These are phyloP conservation scores for Apis mellifera DNA, from an alignment of 1,140 invertebrate genomes.

Conservation along the genomic window DNA sequence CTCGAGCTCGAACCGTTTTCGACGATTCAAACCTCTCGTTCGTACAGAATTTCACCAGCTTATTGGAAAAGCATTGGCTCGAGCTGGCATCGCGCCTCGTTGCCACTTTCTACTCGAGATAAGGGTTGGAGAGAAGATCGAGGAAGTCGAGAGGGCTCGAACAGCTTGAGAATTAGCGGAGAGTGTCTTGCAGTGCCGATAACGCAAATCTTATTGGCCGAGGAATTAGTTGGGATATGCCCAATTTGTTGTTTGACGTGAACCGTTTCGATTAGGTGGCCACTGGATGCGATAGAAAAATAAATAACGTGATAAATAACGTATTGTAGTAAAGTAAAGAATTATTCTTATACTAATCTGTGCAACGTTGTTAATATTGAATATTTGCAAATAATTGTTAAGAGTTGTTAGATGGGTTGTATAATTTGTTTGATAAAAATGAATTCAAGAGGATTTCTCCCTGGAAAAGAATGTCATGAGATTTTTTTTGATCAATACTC, in stretches of 20 bases:
- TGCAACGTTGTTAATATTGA: no score
- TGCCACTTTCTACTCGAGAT: slow-evolving; percentile 48
- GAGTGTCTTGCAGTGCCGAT: slow-evolving; percentile 39
- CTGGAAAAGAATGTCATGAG: no score
- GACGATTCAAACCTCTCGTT: slow-evolving; percentile 19
- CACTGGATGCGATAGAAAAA: no score
- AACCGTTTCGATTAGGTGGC: not conserved
- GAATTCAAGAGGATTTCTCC: no score
- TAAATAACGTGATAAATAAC: no score
- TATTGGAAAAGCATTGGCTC: slow-evolving; percentile 59
- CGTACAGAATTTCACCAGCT: slow-evolving; percentile 58
- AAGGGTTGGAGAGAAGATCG: slow-evolving; percentile 11
- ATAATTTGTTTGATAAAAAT: no score
- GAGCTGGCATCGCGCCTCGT: slow-evolving; percentile 42
- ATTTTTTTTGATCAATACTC: no score
- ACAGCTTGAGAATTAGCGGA: slow-evolving; percentile 45
- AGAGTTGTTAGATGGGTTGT: no score
- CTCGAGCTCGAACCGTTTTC: slow-evolving; percentile 10
- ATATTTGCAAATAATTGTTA: no score
- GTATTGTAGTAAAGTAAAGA: no score
- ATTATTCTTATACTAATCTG: not conserved
- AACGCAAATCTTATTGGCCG: slow-evolving; percentile 38
- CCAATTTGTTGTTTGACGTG: not conserved
- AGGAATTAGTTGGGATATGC: slow-evolving; percentile 25
- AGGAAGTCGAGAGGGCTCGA: slow-evolving; percentile 24